Percentiles rank a stretch among this genome's conserved stretches.
Conservation (phyloP, 2,888 invertebrate genomes). For the Junonia oenone region DNA sequence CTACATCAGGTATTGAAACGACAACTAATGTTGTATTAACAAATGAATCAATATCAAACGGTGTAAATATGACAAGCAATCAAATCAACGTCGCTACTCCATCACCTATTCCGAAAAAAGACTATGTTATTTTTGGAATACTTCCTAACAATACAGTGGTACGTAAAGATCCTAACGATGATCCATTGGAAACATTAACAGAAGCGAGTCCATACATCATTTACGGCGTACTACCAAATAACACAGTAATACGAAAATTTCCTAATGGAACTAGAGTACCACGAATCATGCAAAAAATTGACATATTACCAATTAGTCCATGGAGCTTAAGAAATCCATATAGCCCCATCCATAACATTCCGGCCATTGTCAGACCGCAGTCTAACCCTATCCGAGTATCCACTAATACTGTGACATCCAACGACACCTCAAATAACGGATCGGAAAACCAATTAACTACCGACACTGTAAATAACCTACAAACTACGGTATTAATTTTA, state of each 20-base stretch:
- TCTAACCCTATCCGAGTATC: slow-evolving; percentile 81
- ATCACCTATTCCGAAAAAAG: slow-evolving; percentile 76
- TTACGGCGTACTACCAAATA: slow-evolving; percentile 88
- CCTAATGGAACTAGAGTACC: slow-evolving; percentile 89
- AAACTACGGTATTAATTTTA: slow-evolving; percentile 75
- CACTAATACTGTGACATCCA: slow-evolving; percentile 83
- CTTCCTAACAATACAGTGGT: slow-evolving; percentile 89
- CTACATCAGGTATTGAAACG: slow-evolving; percentile 37
- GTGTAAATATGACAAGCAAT: slow-evolving; percentile 40
- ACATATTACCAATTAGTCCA: slow-evolving; percentile 81
- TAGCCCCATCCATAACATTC: slow-evolving; percentile 80
- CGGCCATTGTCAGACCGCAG: slow-evolving; percentile 77
- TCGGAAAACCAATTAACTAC: slow-evolving; percentile 72
- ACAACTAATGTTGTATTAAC: slow-evolving; percentile 32
- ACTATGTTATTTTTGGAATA: slow-evolving; percentile 87
- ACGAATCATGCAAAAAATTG: slow-evolving; percentile 80
- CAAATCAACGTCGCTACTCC: slow-evolving; percentile 41
- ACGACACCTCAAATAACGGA: slow-evolving; percentile 79
- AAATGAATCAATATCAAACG: slow-evolving; percentile 40
- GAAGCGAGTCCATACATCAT: slow-evolving; percentile 86
- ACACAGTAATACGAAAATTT: slow-evolving; percentile 88
- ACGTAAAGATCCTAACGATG: slow-evolving; percentile 85
- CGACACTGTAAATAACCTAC: slow-evolving; percentile 79
- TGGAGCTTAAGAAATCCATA: slow-evolving; percentile 80
- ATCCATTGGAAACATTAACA: slow-evolving; percentile 82